Evolutionary conservation across 2,113 vertebrate species (phyloP), one percentile per base, ranked within the genome.

Genomic region (Caretta caretta): DNA sequence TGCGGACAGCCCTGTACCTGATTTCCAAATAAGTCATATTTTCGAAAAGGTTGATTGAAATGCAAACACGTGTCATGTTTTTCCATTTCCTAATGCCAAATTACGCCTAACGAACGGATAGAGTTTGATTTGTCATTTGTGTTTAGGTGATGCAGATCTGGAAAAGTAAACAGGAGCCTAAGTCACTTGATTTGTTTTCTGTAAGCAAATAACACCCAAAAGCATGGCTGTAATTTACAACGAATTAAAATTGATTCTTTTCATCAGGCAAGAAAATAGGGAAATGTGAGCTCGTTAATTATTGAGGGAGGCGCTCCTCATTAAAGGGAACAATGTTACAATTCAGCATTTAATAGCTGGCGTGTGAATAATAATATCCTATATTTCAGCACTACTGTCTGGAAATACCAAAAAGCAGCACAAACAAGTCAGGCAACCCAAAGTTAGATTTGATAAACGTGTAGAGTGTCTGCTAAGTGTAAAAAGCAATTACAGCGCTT

Each of bases 211-310:
- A 98, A 98, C 98, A 97, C 97, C 98, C 98, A 97, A 98, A 98
- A 98, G 98, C 97, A 97, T 98, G 97, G 98, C 97, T 98, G 98
- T 98, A 98, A 98, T 98, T 98, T 98, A 97, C 97, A 95, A 96
- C 86, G 98, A 98, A 99, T 99, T 98, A 99, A 98, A 99, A 99
- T 98, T 98, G 98, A 99, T 99, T 98, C 98, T 98, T 98, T 98
- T 98, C 98, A 98, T 98, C 98, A 98, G 97, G 97, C 97, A 98
- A 98, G 98, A 98, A 99, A 98, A 99, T 98, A 98, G 98, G 97
- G 98, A 98, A 98, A 98, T 98, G 98, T 97, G 98, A 98, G 98
- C 96, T 98, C 98, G 98, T 98, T 99, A 98, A 98, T 98, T 98
- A 98, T 98, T 97, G 98, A 97, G 97, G 97, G 98, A 98, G 98